phyloP scores from a whole-genome alignment of 2,113 vertebrate genomes.

The Anthoscopus minutus region DNA sequence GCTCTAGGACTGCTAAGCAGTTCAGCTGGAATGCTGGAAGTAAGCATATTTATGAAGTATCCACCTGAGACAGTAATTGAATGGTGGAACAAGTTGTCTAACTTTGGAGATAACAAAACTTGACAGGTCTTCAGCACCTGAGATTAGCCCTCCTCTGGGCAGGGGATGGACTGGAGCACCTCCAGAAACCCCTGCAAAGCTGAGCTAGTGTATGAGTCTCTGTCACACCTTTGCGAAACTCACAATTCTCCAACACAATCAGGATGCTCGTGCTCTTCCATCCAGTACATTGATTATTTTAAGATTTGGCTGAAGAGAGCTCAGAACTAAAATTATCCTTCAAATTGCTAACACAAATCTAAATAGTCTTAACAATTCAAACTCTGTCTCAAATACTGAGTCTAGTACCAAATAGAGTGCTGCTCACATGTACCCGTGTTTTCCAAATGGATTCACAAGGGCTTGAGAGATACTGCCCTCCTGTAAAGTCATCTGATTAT shows the following conservation, averaged over 20 bases:
- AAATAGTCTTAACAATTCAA: neutral
- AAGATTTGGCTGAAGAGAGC: neutral
- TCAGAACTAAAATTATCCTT: neutral
- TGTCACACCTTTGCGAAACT: neutral
- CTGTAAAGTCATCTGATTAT: neutral
- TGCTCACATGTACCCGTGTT: neutral
- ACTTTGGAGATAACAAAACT: neutral
- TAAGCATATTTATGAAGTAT: neutral
- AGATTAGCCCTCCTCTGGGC: neutral
- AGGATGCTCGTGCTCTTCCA: neutral
- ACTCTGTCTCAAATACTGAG: neutral
- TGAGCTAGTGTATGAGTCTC: neutral
- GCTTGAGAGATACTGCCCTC: rapidly evolving
- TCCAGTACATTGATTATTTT: neutral
- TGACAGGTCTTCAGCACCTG: neutral
- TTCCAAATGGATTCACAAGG: neutral
- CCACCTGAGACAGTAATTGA: neutral
- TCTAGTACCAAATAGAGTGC: neutral
- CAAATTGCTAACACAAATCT: neutral
- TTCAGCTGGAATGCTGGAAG: neutral
- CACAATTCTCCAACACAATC: neutral
- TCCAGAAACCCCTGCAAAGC: neutral
- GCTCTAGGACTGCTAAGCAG: neutral
- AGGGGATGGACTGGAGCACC: too few species aligned
- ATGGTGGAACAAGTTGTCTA: neutral